Base-by-base conservation (phyloP, 2,888 invertebrate species). In the Metacarcinus magister region DNA sequence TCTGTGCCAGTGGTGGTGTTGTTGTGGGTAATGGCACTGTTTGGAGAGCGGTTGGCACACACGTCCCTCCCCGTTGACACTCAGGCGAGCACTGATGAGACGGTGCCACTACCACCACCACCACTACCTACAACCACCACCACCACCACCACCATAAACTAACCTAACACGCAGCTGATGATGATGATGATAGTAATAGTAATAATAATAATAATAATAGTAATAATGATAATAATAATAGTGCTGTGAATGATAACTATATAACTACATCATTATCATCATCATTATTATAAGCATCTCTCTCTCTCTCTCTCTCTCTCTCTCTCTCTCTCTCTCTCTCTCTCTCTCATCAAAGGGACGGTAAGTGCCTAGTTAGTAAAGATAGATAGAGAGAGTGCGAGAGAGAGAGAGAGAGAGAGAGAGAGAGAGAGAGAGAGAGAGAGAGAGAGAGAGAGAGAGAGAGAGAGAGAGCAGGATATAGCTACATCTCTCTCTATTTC, bases 191-290 rank as follows among this genome's bases (percentile, higher is more conserved):
- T 92, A 92, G 23, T 46, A 92, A 46, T 92, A 46, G 23, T 92
- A 92, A 46, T 92, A 92, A 46, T 92, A 92, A 46, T 92, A 92
- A 46, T 92, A 92, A 46, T 92, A 92, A 46, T 92, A 44, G 28
- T 48, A 92, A 46, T 48, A 92, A 46, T 92, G 48, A 46, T 92
- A 92, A 92, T 46, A 48, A 46, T 44, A 48, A 92, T 92, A 44
- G 5, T 92, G n/a, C 5, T 92, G 23, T 2, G 2, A 92, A 92
- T 46, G 46, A 92, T 92, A 92, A 92, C 19, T 23, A 91, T 91
- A 91, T n/a, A n/a, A n/a, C n/a, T n/a, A n/a, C n/a, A n/a, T n/a
- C n/a, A n/a, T n/a, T n/a, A 92, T 44, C 43, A 67, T 67, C 3
- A 67, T 23, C 16, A 67, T 13, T 67, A 13, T 67, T 19, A 67